Base-by-base conservation (phyloP, 1,140 invertebrate species). In the Leptinotarsa defecta region DNA sequence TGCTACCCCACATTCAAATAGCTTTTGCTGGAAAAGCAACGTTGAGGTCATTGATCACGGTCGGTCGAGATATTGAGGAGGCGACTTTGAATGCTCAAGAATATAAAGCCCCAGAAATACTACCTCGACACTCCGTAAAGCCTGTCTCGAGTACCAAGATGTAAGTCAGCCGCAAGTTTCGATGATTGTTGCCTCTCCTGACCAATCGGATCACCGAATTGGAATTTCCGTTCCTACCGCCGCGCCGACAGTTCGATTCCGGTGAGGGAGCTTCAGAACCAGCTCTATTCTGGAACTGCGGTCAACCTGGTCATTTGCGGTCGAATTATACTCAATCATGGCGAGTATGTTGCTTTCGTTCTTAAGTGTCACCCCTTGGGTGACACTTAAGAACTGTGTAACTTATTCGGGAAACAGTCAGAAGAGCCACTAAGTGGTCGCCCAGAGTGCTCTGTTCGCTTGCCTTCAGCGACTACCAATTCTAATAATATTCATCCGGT, bases 241-340 rank as follows among this genome's bases (percentile, higher is more conserved):
- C 8, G 17, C 17, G 57, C 17, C 8, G 17, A 0, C 57, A 20
- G 1, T 17, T 62, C 4, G 20, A 17, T 4, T 13, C 13, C 57
- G 1, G 17, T 17, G 1, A 62, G 20, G 4, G 17, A 1, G 5
- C 24, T 68, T 22, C 19, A 17, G 19, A 5, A 5, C 5, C 24
- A 24, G 1, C 34, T 27, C 34, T 62, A 8, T 75, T 62, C 17
- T 75, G 74, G 74, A 75, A 75, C 22, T 75, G 68, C 27, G 4
- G 19, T 3, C 52, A 72, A 19, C 0, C 49, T 13, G 74, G 69
- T 19, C 68, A 75, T 48, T 11, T 13, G 5, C 62, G 11, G 43
- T 3, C 3, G 2, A 15, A 71, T 34, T 75, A 69, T 61, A n/a
- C 6, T 2, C 6, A 72, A 34, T 57, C 74, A 17, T 34, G 15